Evolutionary conservation across 2,888 invertebrate genomes (phyloP).

Genomic region (Cephonodes hylas): DNA sequence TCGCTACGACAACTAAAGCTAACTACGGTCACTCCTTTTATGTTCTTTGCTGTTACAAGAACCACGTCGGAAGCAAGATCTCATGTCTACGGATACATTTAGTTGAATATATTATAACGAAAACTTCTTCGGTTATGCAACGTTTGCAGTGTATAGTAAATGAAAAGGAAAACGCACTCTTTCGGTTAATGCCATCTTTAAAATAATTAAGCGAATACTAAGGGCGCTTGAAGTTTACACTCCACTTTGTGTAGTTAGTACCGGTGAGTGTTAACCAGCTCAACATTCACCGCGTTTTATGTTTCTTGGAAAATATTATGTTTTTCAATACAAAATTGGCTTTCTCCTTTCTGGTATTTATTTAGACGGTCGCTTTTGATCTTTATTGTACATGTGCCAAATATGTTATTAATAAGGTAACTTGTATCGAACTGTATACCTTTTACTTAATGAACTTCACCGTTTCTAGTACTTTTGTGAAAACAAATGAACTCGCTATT

Average conservation of each 20-base stretch:
- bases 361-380: neutral
- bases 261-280: slow-evolving; percentile 55
- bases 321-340: neutral
- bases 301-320: neutral
- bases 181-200: neutral
- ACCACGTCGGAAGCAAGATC: neutral
- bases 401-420: neutral
- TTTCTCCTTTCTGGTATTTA: neutral
- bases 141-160: neutral
- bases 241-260: neutral
- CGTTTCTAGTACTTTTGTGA: neutral
- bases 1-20: slow-evolving; percentile 68
- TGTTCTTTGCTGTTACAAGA: neutral
- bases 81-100: neutral
- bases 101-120: neutral
- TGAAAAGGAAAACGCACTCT: neutral
- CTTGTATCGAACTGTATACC: neutral
- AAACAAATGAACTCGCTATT: neutral
- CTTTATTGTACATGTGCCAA: neutral
- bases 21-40: slow-evolving; percentile 37
- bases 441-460: neutral
- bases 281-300: slow-evolving; percentile 33
- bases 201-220: neutral
- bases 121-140: neutral
- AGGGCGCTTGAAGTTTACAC: neutral